Evolutionary conservation across 1,140 invertebrate genomes (phyloP).

Genomic region (Saccostrea glomerata): DNA sequence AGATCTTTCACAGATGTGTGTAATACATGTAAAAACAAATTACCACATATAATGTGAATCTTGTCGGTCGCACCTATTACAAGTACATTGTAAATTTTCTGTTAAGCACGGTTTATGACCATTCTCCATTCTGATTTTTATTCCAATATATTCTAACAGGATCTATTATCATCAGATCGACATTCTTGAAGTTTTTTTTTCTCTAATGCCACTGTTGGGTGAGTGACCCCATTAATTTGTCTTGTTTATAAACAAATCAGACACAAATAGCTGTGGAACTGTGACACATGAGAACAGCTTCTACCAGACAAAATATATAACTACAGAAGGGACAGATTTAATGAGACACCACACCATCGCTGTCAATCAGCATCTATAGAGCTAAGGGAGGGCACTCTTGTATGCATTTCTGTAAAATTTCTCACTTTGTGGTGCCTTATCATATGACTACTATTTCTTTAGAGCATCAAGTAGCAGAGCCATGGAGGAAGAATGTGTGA

Average conservation of each 20-base stretch:
- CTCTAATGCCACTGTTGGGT: neutral
- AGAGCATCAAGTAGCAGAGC: neutral
- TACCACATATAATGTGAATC: too few relatives aligned
- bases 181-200: too few relatives aligned
- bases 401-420: neutral
- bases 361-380: neutral
- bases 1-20: too few relatives aligned
- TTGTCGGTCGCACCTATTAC: too few relatives aligned
- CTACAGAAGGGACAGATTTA: neutral
- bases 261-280: neutral
- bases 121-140: too few relatives aligned
- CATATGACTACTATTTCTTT: neutral
- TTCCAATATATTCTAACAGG: too few relatives aligned
- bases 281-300: neutral
- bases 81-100: too few relatives aligned
- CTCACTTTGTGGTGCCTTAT: neutral
- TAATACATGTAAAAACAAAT: too few relatives aligned
- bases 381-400: neutral
- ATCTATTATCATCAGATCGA: too few relatives aligned
- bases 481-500: neutral
- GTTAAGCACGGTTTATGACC: too few relatives aligned
- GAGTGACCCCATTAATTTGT: slow-evolving; percentile 17
- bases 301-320: neutral
- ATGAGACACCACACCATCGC: neutral
- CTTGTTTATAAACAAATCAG: slow-evolving; percentile 31